Base-by-base conservation (phyloP, 2,113 vertebrate species). In the Dicaeum eximium region DNA sequence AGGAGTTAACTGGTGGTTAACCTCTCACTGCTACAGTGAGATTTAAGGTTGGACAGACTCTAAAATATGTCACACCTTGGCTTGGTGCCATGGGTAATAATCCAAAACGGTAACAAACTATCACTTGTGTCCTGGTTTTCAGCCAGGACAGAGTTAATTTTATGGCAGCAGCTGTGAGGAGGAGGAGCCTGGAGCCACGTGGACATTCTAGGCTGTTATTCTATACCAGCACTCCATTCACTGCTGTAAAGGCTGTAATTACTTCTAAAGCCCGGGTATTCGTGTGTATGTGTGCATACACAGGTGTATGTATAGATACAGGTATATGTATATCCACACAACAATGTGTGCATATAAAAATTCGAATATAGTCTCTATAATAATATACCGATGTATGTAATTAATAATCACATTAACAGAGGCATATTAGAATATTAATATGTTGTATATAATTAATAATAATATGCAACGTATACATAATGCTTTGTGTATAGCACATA, bases 251-350 rank as follows among this genome's bases (percentile, higher is more conserved):
- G 21, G 8, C 18, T 81, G 60, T 13, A 72, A 71, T 61, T 42
- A n/a, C 24, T 70, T 84, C 44, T 27, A 28, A 25, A 85, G 20
- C 15, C 58, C 80, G 19, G 33, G 9, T 72, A 4, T 42, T 12
- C 0, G 0, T 53, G 15, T 35, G 4, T 40, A 3, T 69, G 5
- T 33, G 4, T 54, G 5, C 23, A 16, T 21, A 51, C 18, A 54
- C 23, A 61, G 30, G 10, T 66, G 30, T 33, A 37, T 10, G 5
- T 54, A 33, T 7, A 50, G 13, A 37, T 23, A 44, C 5, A 22
- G 0, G 1, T 15, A 4, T 8, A 15, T n/a, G 15, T 65, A 8
- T 62, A 31, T 23, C 35, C 5, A 33, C 30, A 62, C 3, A 30
- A 17, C 1, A 2, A 19, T 4, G 11, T 31, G 7, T 53, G 19